Evolutionary conservation across 2,113 vertebrate genomes (phyloP).

Genomic region (Tachuris rubrigastra): DNA sequence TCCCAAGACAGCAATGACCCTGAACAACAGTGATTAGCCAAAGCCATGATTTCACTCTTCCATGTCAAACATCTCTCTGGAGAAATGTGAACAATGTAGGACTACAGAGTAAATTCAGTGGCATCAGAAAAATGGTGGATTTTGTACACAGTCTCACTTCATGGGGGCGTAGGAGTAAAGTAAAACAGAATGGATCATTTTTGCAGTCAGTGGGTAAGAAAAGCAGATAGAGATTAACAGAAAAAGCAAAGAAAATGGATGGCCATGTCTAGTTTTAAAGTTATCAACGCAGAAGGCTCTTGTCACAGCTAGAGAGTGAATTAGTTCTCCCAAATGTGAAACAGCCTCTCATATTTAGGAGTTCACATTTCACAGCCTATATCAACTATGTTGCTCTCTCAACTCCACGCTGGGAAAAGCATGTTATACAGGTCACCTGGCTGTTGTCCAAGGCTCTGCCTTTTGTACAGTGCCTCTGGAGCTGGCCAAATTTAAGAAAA

Average conservation of each 20-base stretch:
- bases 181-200: background rate
- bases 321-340: background rate
- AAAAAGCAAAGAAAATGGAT: background rate
- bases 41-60: slow-evolving; percentile 39
- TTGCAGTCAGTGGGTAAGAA: background rate
- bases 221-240: background rate
- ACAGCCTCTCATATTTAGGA: background rate
- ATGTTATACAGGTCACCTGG: background rate
- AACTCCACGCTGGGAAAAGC: background rate
- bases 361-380: background rate
- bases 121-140: background rate
- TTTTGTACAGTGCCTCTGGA: background rate
- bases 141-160: background rate
- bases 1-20: slow-evolving; percentile 17
- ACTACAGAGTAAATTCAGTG: background rate
- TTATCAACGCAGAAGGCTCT: background rate
- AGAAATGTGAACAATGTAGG: background rate
- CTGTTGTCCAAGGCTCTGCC: background rate
- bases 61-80: slow-evolving; percentile 14
- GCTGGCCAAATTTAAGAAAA: background rate
- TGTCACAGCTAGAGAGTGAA: background rate
- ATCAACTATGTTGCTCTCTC: background rate
- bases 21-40: slow-evolving; percentile 14
- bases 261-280: background rate
- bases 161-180: background rate